A percentile compares a stretch with the other conserved stretches of the same genome.
phyloP scores from a whole-genome alignment of 2,888 invertebrate genomes.

The Agapostemon virescens region DNA sequence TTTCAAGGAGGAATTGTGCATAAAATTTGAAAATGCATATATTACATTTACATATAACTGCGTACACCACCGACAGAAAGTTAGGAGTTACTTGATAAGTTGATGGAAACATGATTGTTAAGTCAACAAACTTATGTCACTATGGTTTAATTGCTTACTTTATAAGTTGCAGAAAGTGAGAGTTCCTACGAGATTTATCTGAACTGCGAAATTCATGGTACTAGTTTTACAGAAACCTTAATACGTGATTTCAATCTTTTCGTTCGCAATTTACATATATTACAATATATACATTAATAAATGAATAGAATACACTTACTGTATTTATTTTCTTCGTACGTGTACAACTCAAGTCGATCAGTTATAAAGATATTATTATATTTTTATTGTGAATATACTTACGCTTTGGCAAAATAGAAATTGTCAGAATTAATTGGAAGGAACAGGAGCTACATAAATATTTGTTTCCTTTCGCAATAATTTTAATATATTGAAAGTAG shows the following conservation, averaged over 20 bases:
- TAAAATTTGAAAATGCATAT: slow-evolving; percentile 5
- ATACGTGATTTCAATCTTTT: too few relatives aligned
- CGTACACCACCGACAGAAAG: background rate
- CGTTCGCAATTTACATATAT: too few relatives aligned
- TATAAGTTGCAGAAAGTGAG: background rate
- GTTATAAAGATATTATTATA: too few relatives aligned
- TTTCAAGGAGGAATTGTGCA: slow-evolving; percentile 1
- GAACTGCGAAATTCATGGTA: background rate
- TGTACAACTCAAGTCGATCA: too few relatives aligned
- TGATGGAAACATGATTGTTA: background rate
- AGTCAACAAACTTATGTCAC: background rate
- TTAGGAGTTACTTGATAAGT: background rate
- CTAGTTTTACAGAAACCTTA: background rate
- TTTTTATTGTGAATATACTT: too few relatives aligned
- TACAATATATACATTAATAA: background rate
- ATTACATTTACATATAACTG: background rate
- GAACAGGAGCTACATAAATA: background rate
- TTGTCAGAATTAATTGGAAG: background rate
- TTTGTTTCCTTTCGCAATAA: background rate
- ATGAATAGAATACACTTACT: background rate
- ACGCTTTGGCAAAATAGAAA: background rate
- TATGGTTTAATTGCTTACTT: background rate
- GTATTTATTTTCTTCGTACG: background rate
- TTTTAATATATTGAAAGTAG: background rate
- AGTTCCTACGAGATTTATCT: background rate